Evolutionary conservation across 2,888 invertebrate genomes (phyloP).

Genomic region (Agrochola lychnidis): DNA sequence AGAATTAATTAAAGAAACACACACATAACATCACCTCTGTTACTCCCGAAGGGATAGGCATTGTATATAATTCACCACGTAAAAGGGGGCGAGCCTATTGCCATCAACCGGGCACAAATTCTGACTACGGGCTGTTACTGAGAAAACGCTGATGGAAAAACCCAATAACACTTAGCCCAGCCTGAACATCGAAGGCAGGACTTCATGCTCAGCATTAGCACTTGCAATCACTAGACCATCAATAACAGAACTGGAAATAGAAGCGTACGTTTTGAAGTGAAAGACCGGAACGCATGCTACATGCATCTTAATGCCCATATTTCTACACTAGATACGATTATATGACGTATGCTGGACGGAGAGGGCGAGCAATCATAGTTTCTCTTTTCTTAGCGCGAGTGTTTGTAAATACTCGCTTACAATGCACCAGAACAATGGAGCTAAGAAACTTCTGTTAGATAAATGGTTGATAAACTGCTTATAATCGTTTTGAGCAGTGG

Average conservation of each 20-base stretch:
- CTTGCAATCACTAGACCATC: too few relatives aligned
- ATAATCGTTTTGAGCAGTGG: constrained; percentile 8
- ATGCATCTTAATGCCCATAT: constrained; percentile 47
- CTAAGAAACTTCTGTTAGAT: constrained; percentile 32
- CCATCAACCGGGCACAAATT: too few relatives aligned
- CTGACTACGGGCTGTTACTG: too few relatives aligned
- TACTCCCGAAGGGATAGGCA: too few relatives aligned
- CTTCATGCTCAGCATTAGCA: too few relatives aligned
- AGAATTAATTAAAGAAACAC: constrained; percentile 7
- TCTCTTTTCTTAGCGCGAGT: constrained; percentile 60
- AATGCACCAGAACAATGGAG: constrained; percentile 61
- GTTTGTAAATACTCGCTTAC: constrained; percentile 62
- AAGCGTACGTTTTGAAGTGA: constrained; percentile 17
- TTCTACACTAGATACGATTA: constrained; percentile 58
- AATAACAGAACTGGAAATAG: constrained; percentile 4
- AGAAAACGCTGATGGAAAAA: too few relatives aligned
- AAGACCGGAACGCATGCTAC: constrained; percentile 48
- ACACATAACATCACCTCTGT: too few relatives aligned
- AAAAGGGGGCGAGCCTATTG: too few relatives aligned
- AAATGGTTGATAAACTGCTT: constrained; percentile 36
- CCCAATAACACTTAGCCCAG: too few relatives aligned
- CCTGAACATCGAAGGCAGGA: too few relatives aligned
- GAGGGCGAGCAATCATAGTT: constrained; percentile 56
- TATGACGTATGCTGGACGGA: constrained; percentile 45
- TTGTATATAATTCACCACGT: too few relatives aligned